Conservation (phyloP, 1,140 invertebrate species). For the Halesus radiatus region DNA sequence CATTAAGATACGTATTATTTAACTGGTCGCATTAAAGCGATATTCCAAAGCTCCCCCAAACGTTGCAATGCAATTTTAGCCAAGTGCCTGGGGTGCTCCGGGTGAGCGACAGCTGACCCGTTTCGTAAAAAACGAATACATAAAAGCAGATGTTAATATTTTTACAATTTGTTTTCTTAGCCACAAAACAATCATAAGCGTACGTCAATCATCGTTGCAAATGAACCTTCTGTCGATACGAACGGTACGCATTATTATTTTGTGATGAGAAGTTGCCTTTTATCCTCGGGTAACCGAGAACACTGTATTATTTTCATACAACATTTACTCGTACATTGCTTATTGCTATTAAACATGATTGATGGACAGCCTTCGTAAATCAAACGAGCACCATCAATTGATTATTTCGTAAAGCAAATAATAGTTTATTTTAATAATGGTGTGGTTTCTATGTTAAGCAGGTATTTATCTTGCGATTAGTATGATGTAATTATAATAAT, state of each 20-base stretch:
- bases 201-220: constrained; percentile 6
- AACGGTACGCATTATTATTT: not conserved
- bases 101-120: not conserved
- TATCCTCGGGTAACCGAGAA: not conserved
- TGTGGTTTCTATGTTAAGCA: too few species aligned
- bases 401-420: not conserved
- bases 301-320: not conserved
- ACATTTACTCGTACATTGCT: too few species aligned
- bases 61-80: too few species aligned
- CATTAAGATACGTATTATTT: too few species aligned
- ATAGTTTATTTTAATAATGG: too few species aligned
- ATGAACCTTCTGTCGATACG: not conserved
- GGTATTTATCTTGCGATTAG: too few species aligned
- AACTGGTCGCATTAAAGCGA: too few species aligned
- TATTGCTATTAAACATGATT: too few species aligned
- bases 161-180: constrained; percentile 21
- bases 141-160: constrained; percentile 13
- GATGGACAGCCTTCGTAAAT: not conserved
- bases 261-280: too few species aligned
- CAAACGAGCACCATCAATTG: not conserved
- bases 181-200: not conserved
- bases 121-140: not conserved
- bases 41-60: too few species aligned
- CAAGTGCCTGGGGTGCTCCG: not conserved
- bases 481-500: too few species aligned